Base-by-base conservation (phyloP, 2,797 vertebrate species). In the Peromyscus nudipes region DNA sequence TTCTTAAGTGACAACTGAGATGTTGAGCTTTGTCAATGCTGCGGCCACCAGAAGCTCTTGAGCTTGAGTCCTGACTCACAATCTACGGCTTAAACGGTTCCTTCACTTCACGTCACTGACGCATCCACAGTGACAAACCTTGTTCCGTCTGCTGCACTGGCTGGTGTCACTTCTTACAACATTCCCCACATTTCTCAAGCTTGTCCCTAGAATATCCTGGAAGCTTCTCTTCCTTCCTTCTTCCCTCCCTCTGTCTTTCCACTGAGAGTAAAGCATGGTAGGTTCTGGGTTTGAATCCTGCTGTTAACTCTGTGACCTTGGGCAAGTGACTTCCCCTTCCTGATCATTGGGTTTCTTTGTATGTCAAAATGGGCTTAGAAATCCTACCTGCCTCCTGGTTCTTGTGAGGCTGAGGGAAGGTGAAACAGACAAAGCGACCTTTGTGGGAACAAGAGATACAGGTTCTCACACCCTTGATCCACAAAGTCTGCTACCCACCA, bases 211-310 rank as follows among this genome's bases (percentile, higher is more conserved):
- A 89, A 37, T 37, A 40, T 57, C 67, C 94, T 52, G 52, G 27
- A 89, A 80, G 9, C 31, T 91, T 76, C n/a, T 3, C 2, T 52
- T 65, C 27, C 34, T 62, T 23, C 29, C 31, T 60, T 31, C 3
- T 21, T 79, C 14, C 29, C 21, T 80, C 37, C 23, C 13, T 80
- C 64, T 52, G 19, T 57, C 49, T 34, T 29, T 17, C 65, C 65
- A 69, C 9, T 17, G n/a, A 34, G 13, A 31, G 69, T 60, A 79
- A 84, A 64, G n/a, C 29, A 11, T 6, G 43, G 19, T 27, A 1
- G 73, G 37, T 37, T 93, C 76, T 60, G 69, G 67, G 27, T 93
- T 95, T 71, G 84, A 95, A 76, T 77, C 65, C 67, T 92, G n/a
- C 65, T 12, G 81, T 57, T n/a, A 52, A 46, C 37, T 79, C 19